Evolutionary conservation across 2,888 invertebrate species (phyloP).

Genomic region (Malthinus flaveolus): DNA sequence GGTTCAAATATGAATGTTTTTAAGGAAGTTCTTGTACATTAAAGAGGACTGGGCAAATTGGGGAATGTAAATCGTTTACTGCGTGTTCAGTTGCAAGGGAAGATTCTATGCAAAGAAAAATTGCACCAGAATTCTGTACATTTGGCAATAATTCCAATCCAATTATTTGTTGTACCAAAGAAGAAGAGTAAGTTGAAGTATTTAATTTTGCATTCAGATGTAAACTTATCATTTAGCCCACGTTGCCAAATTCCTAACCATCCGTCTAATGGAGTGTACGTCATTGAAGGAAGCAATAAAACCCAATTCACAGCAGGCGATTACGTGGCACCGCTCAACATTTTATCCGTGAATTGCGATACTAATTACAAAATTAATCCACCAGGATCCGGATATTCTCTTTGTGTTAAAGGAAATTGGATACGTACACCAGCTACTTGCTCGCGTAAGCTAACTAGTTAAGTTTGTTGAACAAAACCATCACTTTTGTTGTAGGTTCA

Average conservation of each 20-base stretch:
- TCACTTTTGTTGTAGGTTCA: not conserved
- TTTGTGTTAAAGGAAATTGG: slow-evolving; percentile 1
- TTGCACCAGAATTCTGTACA: too few species aligned
- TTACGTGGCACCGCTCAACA: slow-evolving; percentile 22
- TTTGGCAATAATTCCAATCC: too few species aligned
- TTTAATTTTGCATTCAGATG: too few species aligned
- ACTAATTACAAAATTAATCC: not conserved
- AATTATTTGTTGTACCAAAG: too few species aligned
- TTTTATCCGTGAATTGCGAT: slow-evolving; percentile 32
- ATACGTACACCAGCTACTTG: not conserved
- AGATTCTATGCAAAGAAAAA: too few species aligned
- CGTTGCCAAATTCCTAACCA: slow-evolving; percentile 33
- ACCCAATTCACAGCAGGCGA: slow-evolving; percentile 22
- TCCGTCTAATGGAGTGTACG: slow-evolving; percentile 38
- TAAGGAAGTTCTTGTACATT: too few species aligned
- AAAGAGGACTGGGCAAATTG: too few species aligned
- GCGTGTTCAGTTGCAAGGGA: too few species aligned
- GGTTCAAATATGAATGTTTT: too few species aligned
- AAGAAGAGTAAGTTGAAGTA: too few species aligned
- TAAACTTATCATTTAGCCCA: too few species aligned
- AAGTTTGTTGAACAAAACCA: not conserved
- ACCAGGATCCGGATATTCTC: not conserved
- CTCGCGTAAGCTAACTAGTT: not conserved
- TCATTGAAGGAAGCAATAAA: not conserved
- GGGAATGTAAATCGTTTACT: too few species aligned